Base-by-base conservation (phyloP, 2,888 invertebrate species). In the Eilema griseolum region DNA sequence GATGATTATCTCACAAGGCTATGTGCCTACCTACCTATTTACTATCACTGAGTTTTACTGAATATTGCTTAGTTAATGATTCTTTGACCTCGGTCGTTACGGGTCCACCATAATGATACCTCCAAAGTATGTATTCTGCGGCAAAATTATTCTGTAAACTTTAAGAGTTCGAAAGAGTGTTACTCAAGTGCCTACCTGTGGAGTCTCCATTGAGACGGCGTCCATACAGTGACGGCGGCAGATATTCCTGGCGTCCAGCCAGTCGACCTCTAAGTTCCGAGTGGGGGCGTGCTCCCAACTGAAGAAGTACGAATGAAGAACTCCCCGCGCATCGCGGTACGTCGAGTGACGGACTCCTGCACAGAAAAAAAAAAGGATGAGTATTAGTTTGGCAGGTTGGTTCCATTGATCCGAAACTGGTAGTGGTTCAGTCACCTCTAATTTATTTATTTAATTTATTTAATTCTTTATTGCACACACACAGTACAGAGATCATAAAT, bases 191-290 rank as follows among this genome's bases (percentile, higher is more conserved):
- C 2, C 3, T 71, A 96, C 96, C 93, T 98, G 98, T 20, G 98
- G 98, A 12, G 98, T 98, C 93, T 98, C 98, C 75, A 98, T 91
- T 14, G 98, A 98, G 28, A 98, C 98, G 82, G 98, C 98, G 93
- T 98, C 98, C 98, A 98, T 98, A 90, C 98, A 98, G 88, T 98
- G 98, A 80, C 98, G 96, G 77, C 98, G 97, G 93, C 98, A 98
- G 87, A 98, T 98, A 93, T 98, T 98, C 81, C 98, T 96, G 46
- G 98, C 97, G 89, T 98, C 98, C 67, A 98, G 93, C 98, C 98
- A 98, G 89, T 98, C 98, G 2, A 98, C 98, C 92, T 98, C 98
- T 77, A 98, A 93, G 83, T 95, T 97, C 82, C 97, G 96, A 33
- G 98, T 98, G 3, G 98, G 97, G 65, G 96, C 96, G 89, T 98